phyloP scores from a whole-genome alignment of 2,113 vertebrate genomes.

The Corynorhinus townsendii region DNA sequence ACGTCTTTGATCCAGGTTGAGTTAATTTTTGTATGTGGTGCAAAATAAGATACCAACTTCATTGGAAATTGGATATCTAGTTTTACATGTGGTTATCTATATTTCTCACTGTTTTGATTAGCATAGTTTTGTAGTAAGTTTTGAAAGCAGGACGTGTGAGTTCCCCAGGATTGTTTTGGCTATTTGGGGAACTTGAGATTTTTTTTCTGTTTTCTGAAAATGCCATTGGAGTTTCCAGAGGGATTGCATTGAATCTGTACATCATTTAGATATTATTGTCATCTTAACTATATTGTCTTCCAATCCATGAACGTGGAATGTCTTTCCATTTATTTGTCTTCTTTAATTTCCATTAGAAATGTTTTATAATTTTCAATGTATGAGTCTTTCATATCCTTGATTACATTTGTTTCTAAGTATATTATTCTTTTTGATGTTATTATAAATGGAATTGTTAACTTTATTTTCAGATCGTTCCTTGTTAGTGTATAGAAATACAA shows the following conservation, averaged over 20 bases:
- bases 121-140: background rate
- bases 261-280: background rate
- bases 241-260: background rate
- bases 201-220: background rate
- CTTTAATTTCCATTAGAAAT: background rate
- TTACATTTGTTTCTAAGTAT: background rate
- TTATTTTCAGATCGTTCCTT: background rate
- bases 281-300: background rate
- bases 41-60: background rate
- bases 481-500: background rate
- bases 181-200: background rate
- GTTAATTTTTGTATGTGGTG: background rate
- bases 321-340: constrained; percentile 21
- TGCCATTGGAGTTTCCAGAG: background rate
- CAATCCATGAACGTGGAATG: background rate
- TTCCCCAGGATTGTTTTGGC: background rate
- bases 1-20: background rate
- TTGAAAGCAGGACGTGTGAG: background rate
- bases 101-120: background rate
- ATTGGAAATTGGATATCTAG: background rate
- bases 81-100: background rate
- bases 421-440: constrained; percentile 13
- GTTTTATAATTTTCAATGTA: background rate
- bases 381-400: background rate
- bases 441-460: constrained; percentile 3